Evolutionary conservation across 1,140 invertebrate species (phyloP).

Genomic region (Hylyphantes graminicola): DNA sequence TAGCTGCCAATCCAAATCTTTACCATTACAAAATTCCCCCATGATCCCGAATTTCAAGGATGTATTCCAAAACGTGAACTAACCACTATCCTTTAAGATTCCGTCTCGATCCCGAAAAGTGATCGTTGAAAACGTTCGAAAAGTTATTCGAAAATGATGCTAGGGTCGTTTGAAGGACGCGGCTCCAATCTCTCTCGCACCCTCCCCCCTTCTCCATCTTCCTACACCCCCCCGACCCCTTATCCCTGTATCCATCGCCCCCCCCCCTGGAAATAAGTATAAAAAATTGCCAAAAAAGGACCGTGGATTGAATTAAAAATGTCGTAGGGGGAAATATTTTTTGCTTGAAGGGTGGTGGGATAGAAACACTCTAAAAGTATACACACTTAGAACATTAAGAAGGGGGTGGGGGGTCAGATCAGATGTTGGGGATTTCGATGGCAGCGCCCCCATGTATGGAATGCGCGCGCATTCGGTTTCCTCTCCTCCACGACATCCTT

Average conservation of each 20-base stretch:
- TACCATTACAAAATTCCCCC: neutral
- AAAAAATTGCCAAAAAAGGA: neutral
- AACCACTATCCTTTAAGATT: neutral
- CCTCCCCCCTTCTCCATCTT: conserved; percentile 26
- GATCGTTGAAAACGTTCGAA: conserved; percentile 13
- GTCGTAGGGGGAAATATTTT: neutral
- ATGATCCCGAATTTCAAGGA: neutral
- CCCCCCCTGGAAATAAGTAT: too few relatives aligned
- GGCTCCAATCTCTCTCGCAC: neutral
- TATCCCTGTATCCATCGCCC: neutral
- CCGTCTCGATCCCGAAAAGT: too few relatives aligned
- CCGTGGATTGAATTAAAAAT: conserved; percentile 25
- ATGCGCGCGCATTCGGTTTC: conserved; percentile 39
- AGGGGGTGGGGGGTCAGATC: conserved; percentile 32
- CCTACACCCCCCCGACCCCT: conserved; percentile 10
- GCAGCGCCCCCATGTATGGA: conserved; percentile 39
- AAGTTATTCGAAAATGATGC: conserved; percentile 32
- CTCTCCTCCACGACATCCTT: conserved; percentile 54
- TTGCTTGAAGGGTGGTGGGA: neutral
- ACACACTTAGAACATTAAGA: neutral
- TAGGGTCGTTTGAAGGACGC: conserved; percentile 57
- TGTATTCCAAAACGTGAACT: neutral
- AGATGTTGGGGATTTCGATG: conserved; percentile 50
- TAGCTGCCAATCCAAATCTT: neutral
- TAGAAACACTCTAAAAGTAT: conserved; percentile 3